Conservation (phyloP, 1,140 invertebrate species). For the Parapsyche elsis region DNA sequence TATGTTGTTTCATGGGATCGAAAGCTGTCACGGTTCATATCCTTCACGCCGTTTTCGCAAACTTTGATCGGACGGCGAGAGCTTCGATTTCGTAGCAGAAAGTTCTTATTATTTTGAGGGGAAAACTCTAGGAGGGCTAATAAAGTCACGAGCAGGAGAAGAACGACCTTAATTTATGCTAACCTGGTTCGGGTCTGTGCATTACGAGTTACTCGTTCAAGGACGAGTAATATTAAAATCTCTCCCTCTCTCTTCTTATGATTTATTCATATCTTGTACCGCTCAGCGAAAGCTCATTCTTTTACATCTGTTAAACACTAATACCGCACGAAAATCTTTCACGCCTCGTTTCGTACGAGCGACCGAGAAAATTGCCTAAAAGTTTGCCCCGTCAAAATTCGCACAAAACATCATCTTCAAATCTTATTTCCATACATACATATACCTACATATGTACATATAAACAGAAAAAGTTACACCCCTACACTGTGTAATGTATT, state of each 20-base stretch:
- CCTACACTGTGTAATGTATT: too few species aligned
- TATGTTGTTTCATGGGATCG: not conserved
- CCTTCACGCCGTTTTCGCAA: not conserved
- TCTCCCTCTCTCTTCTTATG: not conserved
- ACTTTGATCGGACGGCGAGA: not conserved
- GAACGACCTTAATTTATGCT: not conserved
- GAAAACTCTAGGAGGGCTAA: not conserved
- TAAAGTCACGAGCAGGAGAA: not conserved
- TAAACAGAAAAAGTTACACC: too few species aligned
- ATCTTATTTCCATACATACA: too few species aligned
- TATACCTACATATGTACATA: too few species aligned
- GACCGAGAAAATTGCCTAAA: not conserved
- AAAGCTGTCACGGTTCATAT: not conserved
- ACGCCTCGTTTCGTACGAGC: not conserved
- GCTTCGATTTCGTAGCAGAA: not conserved
- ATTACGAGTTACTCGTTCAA: not conserved
- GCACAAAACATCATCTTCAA: too few species aligned
- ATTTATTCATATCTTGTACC: constrained; percentile 8
- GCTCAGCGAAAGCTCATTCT: not conserved
- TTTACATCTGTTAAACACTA: constrained; percentile 8
- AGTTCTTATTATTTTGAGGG: not conserved
- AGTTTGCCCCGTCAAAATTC: not conserved
- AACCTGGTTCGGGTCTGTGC: not conserved
- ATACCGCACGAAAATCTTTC: not conserved
- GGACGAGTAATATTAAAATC: not conserved